Base-by-base conservation (phyloP, 2,888 invertebrate genomes). In the Neelides folsomi region DNA sequence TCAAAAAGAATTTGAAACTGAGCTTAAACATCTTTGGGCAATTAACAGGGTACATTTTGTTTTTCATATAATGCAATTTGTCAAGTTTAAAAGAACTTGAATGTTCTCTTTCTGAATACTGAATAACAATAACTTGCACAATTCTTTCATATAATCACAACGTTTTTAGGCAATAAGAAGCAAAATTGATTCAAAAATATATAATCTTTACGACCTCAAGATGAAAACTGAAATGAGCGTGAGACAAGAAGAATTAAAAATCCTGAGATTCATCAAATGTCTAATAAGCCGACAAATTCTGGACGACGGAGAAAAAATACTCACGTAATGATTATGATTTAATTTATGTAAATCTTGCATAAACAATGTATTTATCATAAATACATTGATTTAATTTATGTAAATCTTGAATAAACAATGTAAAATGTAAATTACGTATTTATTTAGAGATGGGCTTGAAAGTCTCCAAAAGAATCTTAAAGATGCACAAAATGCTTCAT, bases 181-280 rank as follows among this genome's bases (percentile, higher is more conserved):
- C 8, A 20, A 47, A 15, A 49, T 56, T 18, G 54, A 50, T 27
- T 15, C 13, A 18, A 36, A 36, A 9, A 53, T 51, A n/a, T 44
- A 52, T 42, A 51, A 49, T 39, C 57, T 38, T 36, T 49, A 20
- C 56, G 51, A 18, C n/a, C 47, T 58, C 16, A 64, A 64, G 42
- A 49, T 57, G 12, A 53, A 54, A 13, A 53, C 59, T 5, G 60
- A 61, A 44, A 51, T 57, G 45, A 56, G 54, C 40, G 52, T 61
- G 40, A 48, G 54, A n/a, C 58, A 59, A 59, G 64, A 64, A 27
- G 62, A 64, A 56, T 53, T 56, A 13, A 54, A 57, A 27, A 46
- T 62, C 1, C 44, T 47, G 13, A 54, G 64, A 12, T 53, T 62
- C 18, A 47, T 58, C 6, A 39, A 57, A 12, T 59, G 57, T n/a